Percentiles rank a stretch among this genome's conserved stretches.
phyloP scores from a whole-genome alignment of 2,113 vertebrate species.

The Petaurus breviceps region DNA sequence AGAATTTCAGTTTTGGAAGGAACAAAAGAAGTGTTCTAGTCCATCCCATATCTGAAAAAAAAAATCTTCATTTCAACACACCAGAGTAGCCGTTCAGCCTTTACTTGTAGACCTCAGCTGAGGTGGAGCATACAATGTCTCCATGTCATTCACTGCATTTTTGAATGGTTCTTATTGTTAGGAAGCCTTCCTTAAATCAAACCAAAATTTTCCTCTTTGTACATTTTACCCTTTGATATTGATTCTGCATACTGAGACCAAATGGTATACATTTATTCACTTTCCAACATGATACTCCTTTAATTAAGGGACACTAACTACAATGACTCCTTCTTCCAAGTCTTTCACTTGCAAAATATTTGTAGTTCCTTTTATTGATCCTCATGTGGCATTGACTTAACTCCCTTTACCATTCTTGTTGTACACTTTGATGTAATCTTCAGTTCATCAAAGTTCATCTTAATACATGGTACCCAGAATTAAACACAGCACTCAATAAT shows the following conservation, averaged over 20 bases:
- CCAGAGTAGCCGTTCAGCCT: background rate
- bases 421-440: background rate
- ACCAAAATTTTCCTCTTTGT: background rate
- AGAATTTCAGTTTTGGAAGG: background rate
- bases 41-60: background rate
- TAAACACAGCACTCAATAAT: too few relatives aligned
- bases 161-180: background rate
- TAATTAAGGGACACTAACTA: background rate
- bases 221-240: background rate
- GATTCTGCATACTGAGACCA: background rate
- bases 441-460: background rate
- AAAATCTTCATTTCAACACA: background rate
- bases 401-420: background rate
- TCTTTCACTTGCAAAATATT: background rate
- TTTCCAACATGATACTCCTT: background rate
- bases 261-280: background rate
- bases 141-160: background rate
- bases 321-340: background rate
- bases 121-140: background rate
- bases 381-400: background rate
- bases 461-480: background rate
- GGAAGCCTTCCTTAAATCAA: background rate
- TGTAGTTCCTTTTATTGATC: background rate
- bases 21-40: background rate
- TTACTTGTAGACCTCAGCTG: background rate